phyloP scores from a whole-genome alignment of 2,113 vertebrate species.

The Pavo muticus region DNA sequence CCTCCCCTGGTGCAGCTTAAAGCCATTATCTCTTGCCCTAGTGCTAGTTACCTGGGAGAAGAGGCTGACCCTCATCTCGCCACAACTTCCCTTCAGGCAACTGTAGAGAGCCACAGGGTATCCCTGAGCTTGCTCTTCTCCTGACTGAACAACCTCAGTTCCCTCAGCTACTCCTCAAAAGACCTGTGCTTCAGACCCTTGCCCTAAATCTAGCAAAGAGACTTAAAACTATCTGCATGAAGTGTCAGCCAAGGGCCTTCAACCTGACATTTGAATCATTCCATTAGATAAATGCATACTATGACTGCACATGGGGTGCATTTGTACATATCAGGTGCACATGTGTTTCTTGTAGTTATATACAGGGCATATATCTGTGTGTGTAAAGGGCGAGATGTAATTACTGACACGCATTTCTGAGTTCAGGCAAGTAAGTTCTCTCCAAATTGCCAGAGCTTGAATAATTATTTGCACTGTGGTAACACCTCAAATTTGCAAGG shows the following conservation, averaged over 20 bases:
- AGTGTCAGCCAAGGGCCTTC: background rate
- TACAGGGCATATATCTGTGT: fast-evolving
- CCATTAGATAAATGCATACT: background rate
- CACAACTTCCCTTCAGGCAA: no score
- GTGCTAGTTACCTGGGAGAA: no score
- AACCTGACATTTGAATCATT: background rate
- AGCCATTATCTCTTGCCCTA: no score
- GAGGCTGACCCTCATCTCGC: no score
- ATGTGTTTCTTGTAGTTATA: fast-evolving
- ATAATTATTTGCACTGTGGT: fast-evolving
- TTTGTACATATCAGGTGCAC: fast-evolving
- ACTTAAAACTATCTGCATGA: background rate
- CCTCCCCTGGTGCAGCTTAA: no score
- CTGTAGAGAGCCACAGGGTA: no score
- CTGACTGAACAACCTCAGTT: no score
- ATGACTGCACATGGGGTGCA: fast-evolving
- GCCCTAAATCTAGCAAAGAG: background rate
- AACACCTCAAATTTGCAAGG: background rate
- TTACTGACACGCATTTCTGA: background rate
- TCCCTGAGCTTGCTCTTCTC: no score
- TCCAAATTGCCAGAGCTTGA: background rate
- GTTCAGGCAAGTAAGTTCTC: background rate
- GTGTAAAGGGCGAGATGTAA: fast-evolving
- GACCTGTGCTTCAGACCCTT: no score
- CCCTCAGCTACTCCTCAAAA: no score